phyloP scores from a whole-genome alignment of 2,113 vertebrate species.

The Platichthys stellatus region DNA sequence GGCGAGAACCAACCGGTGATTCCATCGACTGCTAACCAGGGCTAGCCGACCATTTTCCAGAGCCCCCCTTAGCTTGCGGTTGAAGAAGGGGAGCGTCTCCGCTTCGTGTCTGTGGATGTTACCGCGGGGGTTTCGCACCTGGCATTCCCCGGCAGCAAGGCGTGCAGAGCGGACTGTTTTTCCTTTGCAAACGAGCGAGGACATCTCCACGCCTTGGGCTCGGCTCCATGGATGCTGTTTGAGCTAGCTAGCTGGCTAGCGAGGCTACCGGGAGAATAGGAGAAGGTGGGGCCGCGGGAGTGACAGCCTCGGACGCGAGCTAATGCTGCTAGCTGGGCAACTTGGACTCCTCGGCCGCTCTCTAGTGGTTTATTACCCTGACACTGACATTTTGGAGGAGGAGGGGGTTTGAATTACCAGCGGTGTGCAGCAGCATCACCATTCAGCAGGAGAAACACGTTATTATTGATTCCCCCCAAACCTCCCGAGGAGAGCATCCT shows the following conservation, averaged over 20 bases:
- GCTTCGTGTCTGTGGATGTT: slow-evolving; percentile 41
- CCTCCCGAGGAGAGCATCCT: slow-evolving; percentile 76
- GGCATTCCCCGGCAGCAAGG: slow-evolving; percentile 29
- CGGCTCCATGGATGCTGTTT: slow-evolving; percentile 45
- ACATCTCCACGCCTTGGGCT: slow-evolving; percentile 70
- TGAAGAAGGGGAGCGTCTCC: slow-evolving; percentile 32
- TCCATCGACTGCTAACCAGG: slow-evolving; percentile 53
- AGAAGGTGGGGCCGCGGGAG: slow-evolving; percentile 82
- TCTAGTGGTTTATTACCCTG: not conserved
- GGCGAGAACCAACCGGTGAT: slow-evolving; percentile 61
- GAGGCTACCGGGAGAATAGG: slow-evolving; percentile 48
- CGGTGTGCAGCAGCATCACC: slow-evolving; percentile 2
- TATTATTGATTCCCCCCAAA: slow-evolving; percentile 22
- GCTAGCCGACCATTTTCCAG: slow-evolving; percentile 65
- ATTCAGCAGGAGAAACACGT: slow-evolving; percentile 3
- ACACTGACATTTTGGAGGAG: slow-evolving; percentile 28
- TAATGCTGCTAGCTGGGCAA: slow-evolving; percentile 69
- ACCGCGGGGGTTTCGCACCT: slow-evolving; percentile 21
- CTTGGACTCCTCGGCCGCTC: slow-evolving; percentile 23
- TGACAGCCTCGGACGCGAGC: slow-evolving; percentile 58
- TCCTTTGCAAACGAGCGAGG: slow-evolving; percentile 60
- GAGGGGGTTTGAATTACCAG: slow-evolving; percentile 1
- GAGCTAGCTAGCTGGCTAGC: slow-evolving; percentile 66
- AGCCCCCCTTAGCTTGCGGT: slow-evolving; percentile 55
- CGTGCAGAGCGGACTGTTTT: slow-evolving; percentile 62